Evolutionary conservation across 2,888 invertebrate species (phyloP).

Genomic region (Blomia tropicalis): DNA sequence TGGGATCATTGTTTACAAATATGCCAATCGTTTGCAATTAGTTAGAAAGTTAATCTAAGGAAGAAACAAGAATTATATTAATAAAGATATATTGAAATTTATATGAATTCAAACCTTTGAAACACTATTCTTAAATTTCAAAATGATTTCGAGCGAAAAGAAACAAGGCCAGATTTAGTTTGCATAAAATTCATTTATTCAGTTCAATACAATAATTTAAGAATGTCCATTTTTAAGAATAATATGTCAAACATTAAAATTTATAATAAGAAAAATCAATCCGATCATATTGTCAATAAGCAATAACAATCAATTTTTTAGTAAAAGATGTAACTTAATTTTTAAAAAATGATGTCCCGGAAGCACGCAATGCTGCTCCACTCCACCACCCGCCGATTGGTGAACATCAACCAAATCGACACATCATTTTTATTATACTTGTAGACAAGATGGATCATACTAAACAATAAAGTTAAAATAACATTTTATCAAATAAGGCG

Average conservation of each 20-base stretch:
- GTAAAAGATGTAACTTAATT: neutral
- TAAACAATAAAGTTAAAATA: neutral
- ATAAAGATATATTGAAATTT: no score
- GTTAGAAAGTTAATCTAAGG: no score
- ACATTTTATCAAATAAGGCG: neutral
- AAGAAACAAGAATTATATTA: no score
- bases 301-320: neutral
- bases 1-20: no score
- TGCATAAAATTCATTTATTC: no score
- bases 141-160: no score
- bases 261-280: neutral
- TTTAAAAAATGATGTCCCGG: slow-evolving; percentile 10
- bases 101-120: no score
- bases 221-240: neutral
- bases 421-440: slow-evolving; percentile 4
- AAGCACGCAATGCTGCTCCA: neutral
- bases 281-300: neutral
- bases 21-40: no score
- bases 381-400: slow-evolving; percentile 13
- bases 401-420: neutral
- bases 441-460: no score
- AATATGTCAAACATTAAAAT: neutral
- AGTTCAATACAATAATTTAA: no score
- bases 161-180: no score
- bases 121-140: no score